Evolutionary conservation across 2,113 vertebrate genomes (phyloP).

Genomic region (Nothoprocta pentlandii): DNA sequence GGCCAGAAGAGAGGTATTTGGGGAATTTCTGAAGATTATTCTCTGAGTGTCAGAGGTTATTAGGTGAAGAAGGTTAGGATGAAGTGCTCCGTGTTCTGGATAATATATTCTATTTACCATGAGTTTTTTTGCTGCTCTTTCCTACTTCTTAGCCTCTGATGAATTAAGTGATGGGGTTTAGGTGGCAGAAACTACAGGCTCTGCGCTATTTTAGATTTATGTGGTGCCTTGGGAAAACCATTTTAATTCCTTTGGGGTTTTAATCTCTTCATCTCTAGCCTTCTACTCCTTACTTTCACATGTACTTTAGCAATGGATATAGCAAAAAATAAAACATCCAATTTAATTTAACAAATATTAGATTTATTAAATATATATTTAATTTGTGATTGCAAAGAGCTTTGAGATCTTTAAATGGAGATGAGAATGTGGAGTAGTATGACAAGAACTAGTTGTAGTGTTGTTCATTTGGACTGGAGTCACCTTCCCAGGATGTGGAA

Average conservation of each 20-base stretch:
- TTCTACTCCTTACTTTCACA: background rate
- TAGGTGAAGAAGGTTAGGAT: background rate
- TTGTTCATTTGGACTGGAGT: background rate
- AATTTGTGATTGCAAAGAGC: background rate
- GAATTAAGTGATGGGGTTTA: background rate
- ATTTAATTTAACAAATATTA: no score
- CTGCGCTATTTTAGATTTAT: background rate
- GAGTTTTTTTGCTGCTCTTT: background rate
- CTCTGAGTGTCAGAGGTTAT: background rate
- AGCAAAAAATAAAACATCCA: background rate
- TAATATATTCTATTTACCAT: background rate
- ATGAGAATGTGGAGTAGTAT: background rate
- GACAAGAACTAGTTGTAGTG: background rate
- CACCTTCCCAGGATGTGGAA: background rate
- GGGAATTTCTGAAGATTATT: background rate
- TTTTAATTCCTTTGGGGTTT: background rate
- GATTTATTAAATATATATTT: no score
- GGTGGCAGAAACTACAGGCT: rapidly evolving
- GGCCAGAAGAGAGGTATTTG: background rate
- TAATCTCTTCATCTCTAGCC: background rate
- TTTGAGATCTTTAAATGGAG: background rate
- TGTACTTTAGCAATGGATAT: background rate
- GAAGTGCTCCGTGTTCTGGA: background rate
- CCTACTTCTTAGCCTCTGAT: background rate
- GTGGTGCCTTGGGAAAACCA: background rate